phyloP scores from a whole-genome alignment of 1,140 invertebrate species.

The Zaprionus nigranus region DNA sequence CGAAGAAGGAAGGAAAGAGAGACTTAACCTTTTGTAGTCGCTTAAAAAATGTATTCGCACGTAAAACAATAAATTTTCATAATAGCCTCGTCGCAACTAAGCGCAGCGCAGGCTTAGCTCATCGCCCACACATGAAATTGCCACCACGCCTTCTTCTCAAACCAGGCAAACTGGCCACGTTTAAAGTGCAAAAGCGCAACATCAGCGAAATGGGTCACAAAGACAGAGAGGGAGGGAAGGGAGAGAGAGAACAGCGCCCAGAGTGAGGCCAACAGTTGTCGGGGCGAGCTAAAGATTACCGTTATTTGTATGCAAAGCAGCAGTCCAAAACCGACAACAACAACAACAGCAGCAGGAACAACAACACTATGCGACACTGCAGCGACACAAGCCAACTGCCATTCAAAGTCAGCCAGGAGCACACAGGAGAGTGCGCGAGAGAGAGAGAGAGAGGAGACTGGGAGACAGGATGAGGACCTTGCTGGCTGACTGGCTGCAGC shows the following conservation, averaged over 20 bases:
- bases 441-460: background rate
- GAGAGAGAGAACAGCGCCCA: background rate
- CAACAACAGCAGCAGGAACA: slow-evolving; percentile 27
- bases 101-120: slow-evolving; percentile 6
- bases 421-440: background rate
- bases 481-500: slow-evolving; percentile 4
- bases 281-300: slow-evolving; percentile 63
- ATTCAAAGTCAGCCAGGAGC: slow-evolving; percentile 55
- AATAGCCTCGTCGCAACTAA: slow-evolving; percentile 41
- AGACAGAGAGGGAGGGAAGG: background rate
- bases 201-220: slow-evolving; percentile 62
- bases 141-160: slow-evolving; percentile 13
- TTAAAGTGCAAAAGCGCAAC: slow-evolving; percentile 70
- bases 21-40: background rate
- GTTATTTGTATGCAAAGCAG: slow-evolving; percentile 79
- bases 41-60: slow-evolving; percentile 53
- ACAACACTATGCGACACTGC: slow-evolving; percentile 51
- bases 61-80: slow-evolving; percentile 75
- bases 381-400: slow-evolving; percentile 51
- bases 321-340: slow-evolving; percentile 52
- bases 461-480: background rate
- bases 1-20: background rate
- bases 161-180: slow-evolving; percentile 38
- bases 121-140: slow-evolving; percentile 29
- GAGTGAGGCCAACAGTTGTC: slow-evolving; percentile 22